Conservation (phyloP, 2,113 vertebrate species). For the Neodon shergylaensis region DNA sequence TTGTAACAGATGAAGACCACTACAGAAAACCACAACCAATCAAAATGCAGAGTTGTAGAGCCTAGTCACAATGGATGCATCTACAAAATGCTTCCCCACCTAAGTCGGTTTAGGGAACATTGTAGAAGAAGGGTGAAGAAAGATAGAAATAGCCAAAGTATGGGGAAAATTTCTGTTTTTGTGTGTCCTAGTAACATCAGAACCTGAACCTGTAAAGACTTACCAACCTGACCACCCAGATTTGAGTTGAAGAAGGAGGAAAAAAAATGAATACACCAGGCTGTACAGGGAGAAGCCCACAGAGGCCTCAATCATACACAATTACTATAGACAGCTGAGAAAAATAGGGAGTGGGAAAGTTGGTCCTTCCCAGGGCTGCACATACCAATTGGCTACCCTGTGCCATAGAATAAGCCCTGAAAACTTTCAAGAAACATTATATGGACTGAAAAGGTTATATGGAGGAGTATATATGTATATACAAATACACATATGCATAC, state of each 20-base stretch:
- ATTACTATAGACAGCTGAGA: background rate
- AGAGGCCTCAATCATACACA: too few relatives aligned
- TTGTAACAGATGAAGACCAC: too few relatives aligned
- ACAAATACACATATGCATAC: background rate
- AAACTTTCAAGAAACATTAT: background rate
- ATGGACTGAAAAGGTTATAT: background rate
- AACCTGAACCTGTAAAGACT: too few relatives aligned
- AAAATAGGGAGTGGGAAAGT: background rate
- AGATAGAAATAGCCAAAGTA: background rate
- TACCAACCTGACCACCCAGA: too few relatives aligned
- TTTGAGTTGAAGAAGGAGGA: too few relatives aligned
- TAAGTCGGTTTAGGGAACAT: background rate
- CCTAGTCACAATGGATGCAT: too few relatives aligned
- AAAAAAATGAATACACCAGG: too few relatives aligned
- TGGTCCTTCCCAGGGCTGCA: accelerated
- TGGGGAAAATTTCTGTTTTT: background rate
- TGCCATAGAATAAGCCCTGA: background rate
- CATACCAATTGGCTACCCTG: background rate
- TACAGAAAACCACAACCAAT: too few relatives aligned
- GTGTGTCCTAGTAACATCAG: too few relatives aligned
- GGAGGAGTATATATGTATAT: background rate
- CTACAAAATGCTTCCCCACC: background rate
- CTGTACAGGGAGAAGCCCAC: too few relatives aligned
- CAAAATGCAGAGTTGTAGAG: too few relatives aligned
- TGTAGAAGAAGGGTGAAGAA: background rate